A percentile compares a stretch with the other conserved stretches of the same genome.
These are phyloP conservation scores for Mesochorus sp. DNA, from an alignment of 2,888 invertebrate genomes.

Conservation along the genomic window DNA sequence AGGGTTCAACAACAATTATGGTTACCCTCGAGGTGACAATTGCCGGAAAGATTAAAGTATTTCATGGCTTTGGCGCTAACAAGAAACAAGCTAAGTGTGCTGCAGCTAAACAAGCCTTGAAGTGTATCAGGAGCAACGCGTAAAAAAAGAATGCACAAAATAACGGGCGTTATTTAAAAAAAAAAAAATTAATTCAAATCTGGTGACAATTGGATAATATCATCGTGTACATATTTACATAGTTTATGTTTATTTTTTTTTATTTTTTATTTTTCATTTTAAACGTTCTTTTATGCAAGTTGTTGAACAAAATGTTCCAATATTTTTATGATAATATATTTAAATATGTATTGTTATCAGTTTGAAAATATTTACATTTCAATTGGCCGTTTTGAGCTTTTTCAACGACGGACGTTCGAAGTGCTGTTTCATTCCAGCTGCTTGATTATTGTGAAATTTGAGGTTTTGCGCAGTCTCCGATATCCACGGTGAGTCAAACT, in stretches of 20 bases:
- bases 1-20: conserved; percentile 81
- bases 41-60: conserved; percentile 84
- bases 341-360: too few species aligned
- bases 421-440: conserved; percentile 96
- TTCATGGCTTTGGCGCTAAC: conserved; percentile 89
- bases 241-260: too few species aligned
- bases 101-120: conserved; percentile 90
- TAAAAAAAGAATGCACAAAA: too few species aligned
- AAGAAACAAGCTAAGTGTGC: conserved; percentile 89
- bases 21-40: conserved; percentile 86
- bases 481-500: conserved; percentile 98
- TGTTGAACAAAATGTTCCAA: too few species aligned
- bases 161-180: too few species aligned
- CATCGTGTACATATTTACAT: too few species aligned
- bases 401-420: conserved; percentile 93
- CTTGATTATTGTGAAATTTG: conserved; percentile 93
- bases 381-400: conserved; percentile 80
- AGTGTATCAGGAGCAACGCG: conserved; percentile 66
- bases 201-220: too few species aligned
- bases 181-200: too few species aligned
- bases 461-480: conserved; percentile 94
- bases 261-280: neutral
- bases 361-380: neutral
- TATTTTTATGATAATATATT: too few species aligned
- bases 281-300: neutral